Evolutionary conservation across 2,888 invertebrate genomes (phyloP).

Genomic region (Melinaea marsaeus): DNA sequence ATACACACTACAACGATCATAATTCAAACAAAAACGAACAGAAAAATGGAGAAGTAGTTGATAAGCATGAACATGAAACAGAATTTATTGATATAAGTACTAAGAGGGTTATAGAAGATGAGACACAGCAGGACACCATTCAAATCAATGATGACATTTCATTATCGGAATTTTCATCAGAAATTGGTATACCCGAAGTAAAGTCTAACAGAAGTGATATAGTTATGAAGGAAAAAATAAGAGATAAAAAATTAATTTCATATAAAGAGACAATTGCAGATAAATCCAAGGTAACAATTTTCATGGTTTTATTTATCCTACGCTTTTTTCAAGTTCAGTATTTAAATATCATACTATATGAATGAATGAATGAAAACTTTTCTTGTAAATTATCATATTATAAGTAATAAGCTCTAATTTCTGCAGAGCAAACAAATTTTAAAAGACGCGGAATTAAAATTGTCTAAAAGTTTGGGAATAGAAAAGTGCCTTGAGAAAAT

Average conservation of each 20-base stretch:
- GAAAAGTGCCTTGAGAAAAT: constrained; percentile 34
- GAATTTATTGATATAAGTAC: constrained; percentile 17
- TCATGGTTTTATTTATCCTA: constrained; percentile 15
- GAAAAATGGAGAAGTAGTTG: constrained; percentile 17
- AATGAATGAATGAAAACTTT: neutral
- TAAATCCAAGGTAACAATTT: constrained; percentile 41
- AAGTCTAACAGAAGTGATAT: constrained; percentile 16
- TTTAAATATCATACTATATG: constrained; percentile 6
- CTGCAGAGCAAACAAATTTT: constrained; percentile 26
- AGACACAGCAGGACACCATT: constrained; percentile 7
- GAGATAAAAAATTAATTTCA: constrained; percentile 32
- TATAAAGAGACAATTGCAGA: constrained; percentile 34
- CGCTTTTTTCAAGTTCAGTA: constrained; percentile 12
- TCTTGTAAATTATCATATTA: neutral
- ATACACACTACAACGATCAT: constrained; percentile 18
- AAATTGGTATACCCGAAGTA: constrained; percentile 30
- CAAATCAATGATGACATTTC: constrained; percentile 45
- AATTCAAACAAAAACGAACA: constrained; percentile 18
- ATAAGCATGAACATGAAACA: constrained; percentile 25
- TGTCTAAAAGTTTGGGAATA: constrained; percentile 21
- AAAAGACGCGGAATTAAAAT: constrained; percentile 11
- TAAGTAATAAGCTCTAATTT: constrained; percentile 2
- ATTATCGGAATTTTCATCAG: constrained; percentile 57
- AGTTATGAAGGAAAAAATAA: constrained; percentile 28
- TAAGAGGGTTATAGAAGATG: neutral